These are phyloP conservation scores for Bugula neritina DNA, from an alignment of 2,888 invertebrate species.

Conservation along the genomic window DNA sequence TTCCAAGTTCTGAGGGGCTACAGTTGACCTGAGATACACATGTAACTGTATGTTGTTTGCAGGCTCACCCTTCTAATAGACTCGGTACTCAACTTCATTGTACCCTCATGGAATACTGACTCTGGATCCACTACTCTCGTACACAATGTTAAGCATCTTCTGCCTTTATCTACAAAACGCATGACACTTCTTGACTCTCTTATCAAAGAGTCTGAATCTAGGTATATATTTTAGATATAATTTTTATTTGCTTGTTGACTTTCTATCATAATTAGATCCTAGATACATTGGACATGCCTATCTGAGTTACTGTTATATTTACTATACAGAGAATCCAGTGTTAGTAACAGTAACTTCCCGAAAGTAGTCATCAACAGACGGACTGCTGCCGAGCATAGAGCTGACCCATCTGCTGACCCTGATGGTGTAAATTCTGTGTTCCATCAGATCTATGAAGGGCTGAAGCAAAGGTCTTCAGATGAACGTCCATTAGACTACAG, in stretches of 20 bases:
- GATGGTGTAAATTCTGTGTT: slow-evolving; percentile 48
- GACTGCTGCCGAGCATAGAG: slow-evolving; percentile 47
- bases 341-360: slow-evolving; percentile 30
- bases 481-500: slow-evolving; percentile 47
- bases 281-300: too few relatives aligned
- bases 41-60: too few relatives aligned
- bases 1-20: too few relatives aligned
- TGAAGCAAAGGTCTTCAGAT: slow-evolving; percentile 44
- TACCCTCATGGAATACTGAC: slow-evolving; percentile 50
- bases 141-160: slow-evolving; percentile 45
- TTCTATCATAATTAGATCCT: too few relatives aligned
- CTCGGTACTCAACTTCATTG: slow-evolving; percentile 47
- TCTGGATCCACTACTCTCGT: slow-evolving; percentile 42
- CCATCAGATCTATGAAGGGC: slow-evolving; percentile 49
- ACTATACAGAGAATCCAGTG: not conserved
- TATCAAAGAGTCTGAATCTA: slow-evolving; percentile 45
- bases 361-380: slow-evolving; percentile 49
- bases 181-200: slow-evolving; percentile 46
- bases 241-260: too few relatives aligned
- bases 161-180: slow-evolving; percentile 48
- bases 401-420: slow-evolving; percentile 42
- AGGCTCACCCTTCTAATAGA: slow-evolving; percentile 48
- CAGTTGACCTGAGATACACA: too few relatives aligned
- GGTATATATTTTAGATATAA: too few relatives aligned
- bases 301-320: too few relatives aligned